A percentile compares a stretch with the other conserved stretches of the same genome.
These are phyloP conservation scores for Saturnia japonica DNA, from an alignment of 2,888 invertebrate genomes.

Conservation along the genomic window DNA sequence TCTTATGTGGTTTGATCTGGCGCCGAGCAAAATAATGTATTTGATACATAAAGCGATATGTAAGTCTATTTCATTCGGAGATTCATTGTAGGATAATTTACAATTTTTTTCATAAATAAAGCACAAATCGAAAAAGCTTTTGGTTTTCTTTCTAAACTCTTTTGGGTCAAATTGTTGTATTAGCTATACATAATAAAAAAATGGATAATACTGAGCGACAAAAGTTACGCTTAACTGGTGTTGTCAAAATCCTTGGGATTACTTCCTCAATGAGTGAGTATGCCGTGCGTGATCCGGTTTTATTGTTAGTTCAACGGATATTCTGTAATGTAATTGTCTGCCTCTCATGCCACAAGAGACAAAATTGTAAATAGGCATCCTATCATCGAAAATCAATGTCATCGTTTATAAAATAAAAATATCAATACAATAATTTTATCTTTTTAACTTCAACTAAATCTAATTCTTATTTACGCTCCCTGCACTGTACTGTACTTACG, in stretches of 20 bases:
- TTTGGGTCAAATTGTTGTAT: neutral
- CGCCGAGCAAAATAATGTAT: constrained; percentile 80
- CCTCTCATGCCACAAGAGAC: neutral
- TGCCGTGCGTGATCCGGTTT: neutral
- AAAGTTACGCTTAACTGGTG: neutral
- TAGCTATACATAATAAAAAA: neutral
- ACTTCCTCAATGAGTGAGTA: neutral
- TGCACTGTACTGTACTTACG: neutral
- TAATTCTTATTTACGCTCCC: neutral
- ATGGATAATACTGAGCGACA: neutral
- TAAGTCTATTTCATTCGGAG: constrained; percentile 83
- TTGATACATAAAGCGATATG: constrained; percentile 82
- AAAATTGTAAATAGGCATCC: constrained; percentile 1
- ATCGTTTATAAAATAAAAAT: constrained; percentile 12
- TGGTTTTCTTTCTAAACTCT: constrained; percentile 57
- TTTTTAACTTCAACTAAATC: constrained; percentile 4
- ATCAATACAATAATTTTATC: neutral
- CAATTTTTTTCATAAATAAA: constrained; percentile 86
- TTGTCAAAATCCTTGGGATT: neutral
- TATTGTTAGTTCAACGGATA: neutral
- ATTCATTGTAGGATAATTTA: constrained; percentile 85
- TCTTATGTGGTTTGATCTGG: constrained; percentile 81
- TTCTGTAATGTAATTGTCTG: neutral
- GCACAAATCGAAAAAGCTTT: constrained; percentile 81
- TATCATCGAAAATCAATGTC: constrained; percentile 15